A percentile compares a stretch with the other conserved stretches of the same genome.
Conservation (phyloP, 1,140 invertebrate genomes). For the Bombus consobrinus region DNA sequence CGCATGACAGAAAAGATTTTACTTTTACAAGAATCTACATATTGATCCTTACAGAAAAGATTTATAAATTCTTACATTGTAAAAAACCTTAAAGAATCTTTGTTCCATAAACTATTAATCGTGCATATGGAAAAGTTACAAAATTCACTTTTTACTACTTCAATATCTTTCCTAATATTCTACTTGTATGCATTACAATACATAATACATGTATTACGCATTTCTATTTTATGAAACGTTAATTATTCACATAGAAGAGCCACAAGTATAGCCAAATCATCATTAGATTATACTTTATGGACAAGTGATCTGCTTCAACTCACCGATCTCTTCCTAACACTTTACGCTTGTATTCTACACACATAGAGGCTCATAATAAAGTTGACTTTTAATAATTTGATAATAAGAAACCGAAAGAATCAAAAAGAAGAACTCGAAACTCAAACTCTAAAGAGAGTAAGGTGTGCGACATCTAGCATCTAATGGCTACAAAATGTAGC, state of each 20-base stretch:
- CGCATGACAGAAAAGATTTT: too few species aligned
- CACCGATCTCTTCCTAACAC: not conserved
- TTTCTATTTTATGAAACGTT: not conserved
- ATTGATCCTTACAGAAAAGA: not conserved
- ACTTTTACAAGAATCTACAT: too few species aligned
- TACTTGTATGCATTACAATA: too few species aligned
- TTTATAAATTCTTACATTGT: not conserved
- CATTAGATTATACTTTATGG: too few species aligned
- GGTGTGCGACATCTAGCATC: not conserved
- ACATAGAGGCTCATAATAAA: not conserved
- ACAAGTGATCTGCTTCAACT: too few species aligned
- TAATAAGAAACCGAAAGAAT: too few species aligned
- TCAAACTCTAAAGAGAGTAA: not conserved
- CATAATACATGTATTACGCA: too few species aligned
- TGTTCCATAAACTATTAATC: not conserved
- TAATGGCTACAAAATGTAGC: not conserved
- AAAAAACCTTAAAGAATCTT: not conserved
- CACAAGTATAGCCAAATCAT: too few species aligned
- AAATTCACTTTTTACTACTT: too few species aligned
- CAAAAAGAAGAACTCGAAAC: not conserved
- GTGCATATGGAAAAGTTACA: not conserved
- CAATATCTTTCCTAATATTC: not conserved
- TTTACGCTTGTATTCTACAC: not conserved
- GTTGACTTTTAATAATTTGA: not conserved
- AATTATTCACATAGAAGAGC: not conserved